These are phyloP conservation scores for Dermolepida albohirtum DNA, from an alignment of 2,888 invertebrate genomes.

Conservation along the genomic window DNA sequence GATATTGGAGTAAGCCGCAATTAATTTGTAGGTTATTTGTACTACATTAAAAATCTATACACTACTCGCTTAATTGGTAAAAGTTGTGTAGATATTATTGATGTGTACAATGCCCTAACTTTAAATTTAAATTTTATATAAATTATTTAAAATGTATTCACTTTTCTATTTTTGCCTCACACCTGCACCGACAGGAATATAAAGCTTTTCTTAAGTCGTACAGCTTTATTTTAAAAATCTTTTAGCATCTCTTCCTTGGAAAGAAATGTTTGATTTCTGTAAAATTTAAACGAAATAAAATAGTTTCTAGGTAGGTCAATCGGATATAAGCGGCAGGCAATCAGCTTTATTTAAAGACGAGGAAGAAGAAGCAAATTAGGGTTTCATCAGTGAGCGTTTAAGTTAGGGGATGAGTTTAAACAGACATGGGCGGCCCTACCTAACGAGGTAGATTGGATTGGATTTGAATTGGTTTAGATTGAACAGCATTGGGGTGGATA, in stretches of 20 bases:
- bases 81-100: too few species aligned
- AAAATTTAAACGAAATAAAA: constrained; percentile 39
- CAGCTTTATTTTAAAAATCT: constrained; percentile 7
- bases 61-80: too few species aligned
- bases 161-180: too few species aligned
- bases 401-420: constrained; percentile 61
- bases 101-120: too few species aligned
- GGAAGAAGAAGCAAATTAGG: constrained; percentile 63
- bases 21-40: too few species aligned
- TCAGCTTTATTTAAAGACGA: constrained; percentile 61
- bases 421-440: constrained; percentile 61
- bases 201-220: too few species aligned
- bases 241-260: constrained; percentile 3
- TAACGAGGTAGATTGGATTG: constrained; percentile 64
- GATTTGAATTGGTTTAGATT: constrained; percentile 64
- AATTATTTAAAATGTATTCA: too few species aligned
- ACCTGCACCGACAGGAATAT: too few species aligned
- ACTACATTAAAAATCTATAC: too few species aligned
- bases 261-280: constrained; percentile 16
- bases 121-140: too few species aligned
- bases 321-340: constrained; percentile 50
- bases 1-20: too few species aligned
- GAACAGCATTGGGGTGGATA: constrained; percentile 63
- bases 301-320: constrained; percentile 37
- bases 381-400: constrained; percentile 63